A percentile compares a stretch with the other conserved stretches of the same genome.
These are phyloP conservation scores for Tryphoninae sp. DNA, from an alignment of 2,888 invertebrate genomes.

Conservation along the genomic window DNA sequence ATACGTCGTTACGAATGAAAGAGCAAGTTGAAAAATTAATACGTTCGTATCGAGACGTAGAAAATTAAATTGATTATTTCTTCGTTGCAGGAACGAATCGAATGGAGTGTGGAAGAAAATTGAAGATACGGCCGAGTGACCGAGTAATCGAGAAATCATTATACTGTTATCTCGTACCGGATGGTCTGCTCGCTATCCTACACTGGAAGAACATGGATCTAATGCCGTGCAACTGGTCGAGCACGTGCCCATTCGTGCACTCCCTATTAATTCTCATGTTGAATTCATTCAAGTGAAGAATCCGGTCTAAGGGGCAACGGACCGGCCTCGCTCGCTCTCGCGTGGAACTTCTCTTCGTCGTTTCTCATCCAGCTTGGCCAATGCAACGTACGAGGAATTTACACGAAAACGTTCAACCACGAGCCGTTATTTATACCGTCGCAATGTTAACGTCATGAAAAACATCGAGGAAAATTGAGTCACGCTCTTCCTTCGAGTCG, in stretches of 20 bases:
- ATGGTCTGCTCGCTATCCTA: conserved; percentile 43
- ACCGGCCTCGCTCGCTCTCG: neutral
- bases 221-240: conserved; percentile 30
- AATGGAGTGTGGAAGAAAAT: neutral
- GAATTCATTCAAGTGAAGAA: conserved; percentile 61
- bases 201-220: conserved; percentile 5
- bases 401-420: neutral
- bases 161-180: conserved; percentile 55
- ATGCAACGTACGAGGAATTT: conserved; percentile 11
- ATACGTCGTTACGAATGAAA: neutral
- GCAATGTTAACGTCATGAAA: neutral
- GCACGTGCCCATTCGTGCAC: conserved; percentile 59
- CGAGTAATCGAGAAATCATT: conserved; percentile 45
- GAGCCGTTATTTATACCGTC: neutral
- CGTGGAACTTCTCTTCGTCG: conserved; percentile 1
- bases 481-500: neutral
- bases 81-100: neutral
- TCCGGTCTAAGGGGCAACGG: conserved; percentile 56
- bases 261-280: conserved; percentile 17
- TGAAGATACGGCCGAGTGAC: conserved; percentile 53
- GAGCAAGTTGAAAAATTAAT: neutral
- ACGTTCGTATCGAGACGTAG: neutral
- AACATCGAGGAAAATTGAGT: neutral
- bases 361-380: neutral
- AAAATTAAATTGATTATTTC: neutral